Percentiles rank a stretch among this genome's conserved stretches.
Evolutionary conservation across 2,888 invertebrate genomes (phyloP).

Genomic region (Galerucella calmariensis): DNA sequence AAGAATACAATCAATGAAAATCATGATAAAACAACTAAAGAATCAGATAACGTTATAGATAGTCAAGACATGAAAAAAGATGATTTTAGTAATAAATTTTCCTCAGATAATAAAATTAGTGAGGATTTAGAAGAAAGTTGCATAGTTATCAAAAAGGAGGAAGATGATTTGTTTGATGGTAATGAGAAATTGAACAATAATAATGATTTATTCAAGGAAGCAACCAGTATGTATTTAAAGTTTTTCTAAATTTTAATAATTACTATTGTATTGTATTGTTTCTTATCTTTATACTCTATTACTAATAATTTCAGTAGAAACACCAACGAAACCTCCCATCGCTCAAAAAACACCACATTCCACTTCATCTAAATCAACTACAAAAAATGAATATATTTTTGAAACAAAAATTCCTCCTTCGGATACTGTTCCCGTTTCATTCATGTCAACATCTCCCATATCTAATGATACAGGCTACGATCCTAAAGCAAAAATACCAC

Average conservation of each 20-base stretch:
- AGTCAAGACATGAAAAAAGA: not conserved
- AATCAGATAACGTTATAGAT: not conserved
- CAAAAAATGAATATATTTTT: not conserved
- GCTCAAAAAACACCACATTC: not conserved
- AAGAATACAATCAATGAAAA: not conserved
- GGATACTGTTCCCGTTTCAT: not conserved
- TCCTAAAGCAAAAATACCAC: not conserved
- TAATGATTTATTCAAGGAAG: constrained; percentile 1
- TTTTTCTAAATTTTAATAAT: no score
- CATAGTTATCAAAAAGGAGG: not conserved
- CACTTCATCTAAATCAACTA: not conserved
- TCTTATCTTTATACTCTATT: not conserved
- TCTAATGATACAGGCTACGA: not conserved
- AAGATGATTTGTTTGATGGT: not conserved
- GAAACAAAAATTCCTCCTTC: not conserved
- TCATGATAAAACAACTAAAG: not conserved
- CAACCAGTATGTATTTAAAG: not conserved
- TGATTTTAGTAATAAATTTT: not conserved
- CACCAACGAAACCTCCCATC: constrained; percentile 7
- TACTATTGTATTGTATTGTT: not conserved
- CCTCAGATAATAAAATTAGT: not conserved
- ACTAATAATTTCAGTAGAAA: constrained; percentile 5
- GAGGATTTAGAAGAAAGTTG: not conserved
- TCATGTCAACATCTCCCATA: not conserved
- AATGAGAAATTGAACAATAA: not conserved